Percentiles rank a stretch among this genome's conserved stretches.
Conservation (phyloP, 2,888 invertebrate species). For the Electrophaes corylata region DNA sequence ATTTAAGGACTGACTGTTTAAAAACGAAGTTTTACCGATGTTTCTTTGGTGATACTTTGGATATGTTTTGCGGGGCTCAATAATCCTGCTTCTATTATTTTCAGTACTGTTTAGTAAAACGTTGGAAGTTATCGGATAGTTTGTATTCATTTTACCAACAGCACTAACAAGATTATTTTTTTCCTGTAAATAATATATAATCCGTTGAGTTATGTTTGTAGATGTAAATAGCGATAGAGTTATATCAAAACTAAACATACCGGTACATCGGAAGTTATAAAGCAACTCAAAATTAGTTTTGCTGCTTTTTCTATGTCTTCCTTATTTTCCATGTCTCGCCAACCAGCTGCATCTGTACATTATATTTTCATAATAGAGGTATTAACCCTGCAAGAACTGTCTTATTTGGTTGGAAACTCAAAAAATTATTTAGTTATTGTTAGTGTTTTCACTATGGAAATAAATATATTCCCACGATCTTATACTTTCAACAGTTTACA, state of each 20-base stretch:
- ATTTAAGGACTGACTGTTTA: not conserved
- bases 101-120: conserved; percentile 3
- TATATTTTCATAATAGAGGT: no score
- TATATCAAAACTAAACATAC: conserved; percentile 30
- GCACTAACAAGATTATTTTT: conserved; percentile 6
- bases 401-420: not conserved
- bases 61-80: not conserved
- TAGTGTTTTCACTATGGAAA: no score
- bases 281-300: conserved; percentile 46
- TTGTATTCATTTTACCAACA: conserved; percentile 5
- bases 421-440: no score
- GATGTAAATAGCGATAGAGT: not conserved
- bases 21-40: not conserved
- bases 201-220: not conserved
- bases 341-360: conserved; percentile 22
- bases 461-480: no score
- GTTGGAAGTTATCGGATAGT: conserved; percentile 7
- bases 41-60: not conserved
- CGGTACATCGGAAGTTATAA: conserved; percentile 40
- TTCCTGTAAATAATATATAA: conserved; percentile 13
- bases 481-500: no score
- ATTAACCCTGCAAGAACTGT: no score
- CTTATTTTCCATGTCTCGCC: conserved; percentile 26
- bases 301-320: conserved; percentile 46
- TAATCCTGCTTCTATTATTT: not conserved